Conservation (phyloP, 2,797 vertebrate species). For the Choloepus didactylus region DNA sequence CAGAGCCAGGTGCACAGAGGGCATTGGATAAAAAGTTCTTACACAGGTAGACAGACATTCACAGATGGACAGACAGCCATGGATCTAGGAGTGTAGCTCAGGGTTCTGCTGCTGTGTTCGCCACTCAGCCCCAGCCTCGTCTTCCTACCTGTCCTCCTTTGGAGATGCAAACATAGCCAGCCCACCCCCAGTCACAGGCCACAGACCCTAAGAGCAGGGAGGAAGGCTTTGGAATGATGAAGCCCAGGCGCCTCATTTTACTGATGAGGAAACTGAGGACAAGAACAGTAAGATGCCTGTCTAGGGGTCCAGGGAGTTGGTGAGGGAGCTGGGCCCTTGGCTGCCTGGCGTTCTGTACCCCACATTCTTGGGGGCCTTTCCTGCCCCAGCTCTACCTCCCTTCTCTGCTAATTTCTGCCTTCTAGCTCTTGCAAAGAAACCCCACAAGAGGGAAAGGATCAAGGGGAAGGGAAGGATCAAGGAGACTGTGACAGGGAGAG, state of each 20-base stretch:
- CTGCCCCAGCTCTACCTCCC: neutral
- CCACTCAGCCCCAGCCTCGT: neutral
- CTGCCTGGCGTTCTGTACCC: neutral
- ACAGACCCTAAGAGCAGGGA: neutral
- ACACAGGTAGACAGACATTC: neutral
- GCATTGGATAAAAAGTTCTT: neutral
- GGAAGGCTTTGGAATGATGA: neutral
- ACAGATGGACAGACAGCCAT: neutral
- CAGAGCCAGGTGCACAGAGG: neutral
- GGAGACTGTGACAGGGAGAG: neutral
- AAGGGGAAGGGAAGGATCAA: neutral
- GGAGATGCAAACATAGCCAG: neutral
- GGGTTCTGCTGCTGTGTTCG: neutral
- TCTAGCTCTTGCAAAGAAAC: neutral
- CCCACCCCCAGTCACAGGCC: neutral
- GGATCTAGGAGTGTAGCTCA: neutral
- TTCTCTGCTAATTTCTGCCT: neutral
- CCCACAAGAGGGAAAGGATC: neutral
- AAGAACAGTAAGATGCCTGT: neutral
- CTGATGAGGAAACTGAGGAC: neutral
- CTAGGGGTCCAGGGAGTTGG: neutral
- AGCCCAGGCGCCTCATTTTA: neutral
- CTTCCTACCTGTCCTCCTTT: neutral
- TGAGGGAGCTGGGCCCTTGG: accelerated
- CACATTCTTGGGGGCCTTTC: neutral